A percentile compares a stretch with the other conserved stretches of the same genome.
Conservation (phyloP, 2,888 invertebrate species). For the Unio pictorum region DNA sequence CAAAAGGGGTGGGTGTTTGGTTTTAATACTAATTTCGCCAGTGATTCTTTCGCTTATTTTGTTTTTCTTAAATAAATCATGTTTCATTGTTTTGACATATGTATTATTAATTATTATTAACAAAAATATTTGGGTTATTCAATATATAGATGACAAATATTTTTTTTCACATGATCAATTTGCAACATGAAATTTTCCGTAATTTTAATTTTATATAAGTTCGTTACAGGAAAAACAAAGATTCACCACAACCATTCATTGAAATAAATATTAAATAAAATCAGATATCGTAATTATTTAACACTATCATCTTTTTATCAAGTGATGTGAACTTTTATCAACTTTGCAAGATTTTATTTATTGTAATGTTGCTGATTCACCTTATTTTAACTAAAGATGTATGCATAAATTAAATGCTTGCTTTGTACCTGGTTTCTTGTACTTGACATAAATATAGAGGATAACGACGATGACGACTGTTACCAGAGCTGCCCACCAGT, state of each 20-base stretch:
- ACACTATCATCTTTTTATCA: background rate
- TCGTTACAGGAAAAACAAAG: no score
- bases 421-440: constrained; percentile 87
- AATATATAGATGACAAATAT: no score
- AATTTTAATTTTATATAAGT: no score
- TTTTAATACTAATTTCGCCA: no score
- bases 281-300: background rate
- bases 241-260: background rate
- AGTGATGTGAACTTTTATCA: background rate
- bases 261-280: background rate
- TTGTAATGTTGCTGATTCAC: background rate
- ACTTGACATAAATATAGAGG: constrained; percentile 93
- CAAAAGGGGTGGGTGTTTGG: no score
- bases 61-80: no score
- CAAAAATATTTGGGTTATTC: no score
- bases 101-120: no score
- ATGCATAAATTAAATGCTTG: background rate
- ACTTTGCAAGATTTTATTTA: background rate
- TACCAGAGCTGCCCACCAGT: constrained; percentile 91
- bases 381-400: background rate
- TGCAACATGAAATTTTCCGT: no score
- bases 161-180: no score
- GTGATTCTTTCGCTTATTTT: no score
- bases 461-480: constrained; percentile 88
- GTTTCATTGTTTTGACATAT: no score